Conservation (phyloP, 2,888 invertebrate species). For the Nomada fucata region DNA sequence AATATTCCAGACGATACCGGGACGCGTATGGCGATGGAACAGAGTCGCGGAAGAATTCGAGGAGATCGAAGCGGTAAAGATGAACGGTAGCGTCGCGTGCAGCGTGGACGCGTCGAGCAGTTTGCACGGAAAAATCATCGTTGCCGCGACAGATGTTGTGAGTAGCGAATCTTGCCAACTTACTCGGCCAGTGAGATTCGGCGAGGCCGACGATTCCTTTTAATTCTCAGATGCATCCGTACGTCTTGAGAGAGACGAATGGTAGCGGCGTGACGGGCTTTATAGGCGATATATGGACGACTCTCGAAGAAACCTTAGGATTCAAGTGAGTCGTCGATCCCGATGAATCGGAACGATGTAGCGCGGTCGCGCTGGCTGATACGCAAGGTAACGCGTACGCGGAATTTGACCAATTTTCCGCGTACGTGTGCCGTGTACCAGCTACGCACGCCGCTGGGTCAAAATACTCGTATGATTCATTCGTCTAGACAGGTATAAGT, state of each 20-base stretch:
- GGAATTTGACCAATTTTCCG: conserved; percentile 71
- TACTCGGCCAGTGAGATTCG: too few species aligned
- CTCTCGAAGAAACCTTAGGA: conserved; percentile 78
- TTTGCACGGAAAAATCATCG: conserved; percentile 76
- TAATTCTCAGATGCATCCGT: conserved; percentile 78
- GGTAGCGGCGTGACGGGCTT: conserved; percentile 80
- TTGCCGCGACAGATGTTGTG: conserved; percentile 79
- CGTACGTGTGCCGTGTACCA: conserved; percentile 53
- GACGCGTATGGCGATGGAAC: conserved; percentile 69
- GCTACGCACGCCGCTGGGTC: conserved; percentile 62
- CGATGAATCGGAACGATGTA: not conserved
- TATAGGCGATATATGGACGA: conserved; percentile 83
- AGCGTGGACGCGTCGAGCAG: conserved; percentile 68
- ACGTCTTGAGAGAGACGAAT: conserved; percentile 75
- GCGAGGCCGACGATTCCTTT: too few species aligned
- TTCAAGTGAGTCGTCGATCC: conserved; percentile 77
- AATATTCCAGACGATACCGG: conserved; percentile 46
- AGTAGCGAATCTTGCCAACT: conserved; percentile 25
- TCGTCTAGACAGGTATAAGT: conserved; percentile 74
- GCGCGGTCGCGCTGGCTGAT: conserved; percentile 32
- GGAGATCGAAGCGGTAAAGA: conserved; percentile 65
- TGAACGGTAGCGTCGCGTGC: conserved; percentile 65
- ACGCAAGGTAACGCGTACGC: conserved; percentile 41
- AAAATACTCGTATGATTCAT: conserved; percentile 74
- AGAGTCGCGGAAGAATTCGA: conserved; percentile 58